Evolutionary conservation across 2,113 vertebrate genomes (phyloP).

Genomic region (Boleophthalmus pectinirostris): DNA sequence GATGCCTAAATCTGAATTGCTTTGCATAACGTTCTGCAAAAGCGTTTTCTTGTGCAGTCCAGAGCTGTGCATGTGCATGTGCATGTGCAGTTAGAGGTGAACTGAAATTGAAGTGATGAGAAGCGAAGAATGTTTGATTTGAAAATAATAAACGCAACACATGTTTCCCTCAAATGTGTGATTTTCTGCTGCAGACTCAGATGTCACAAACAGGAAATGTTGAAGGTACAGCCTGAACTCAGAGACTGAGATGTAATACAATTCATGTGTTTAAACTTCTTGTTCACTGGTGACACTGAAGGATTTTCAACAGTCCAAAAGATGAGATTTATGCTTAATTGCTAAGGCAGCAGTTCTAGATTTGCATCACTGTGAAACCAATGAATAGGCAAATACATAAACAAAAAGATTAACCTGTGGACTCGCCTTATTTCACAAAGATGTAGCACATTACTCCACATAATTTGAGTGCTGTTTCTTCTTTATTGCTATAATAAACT

Average conservation of each 20-base stretch:
- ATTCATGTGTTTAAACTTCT: background rate
- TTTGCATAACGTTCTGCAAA: too few species aligned
- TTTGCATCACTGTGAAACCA: too few species aligned
- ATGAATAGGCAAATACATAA: background rate
- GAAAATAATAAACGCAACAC: conserved; percentile 41
- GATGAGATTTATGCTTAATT: too few species aligned
- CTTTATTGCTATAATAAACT: background rate
- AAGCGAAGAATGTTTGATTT: conserved; percentile 23
- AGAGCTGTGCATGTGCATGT: background rate
- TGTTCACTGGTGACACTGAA: too few species aligned
- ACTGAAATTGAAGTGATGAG: conserved; percentile 12
- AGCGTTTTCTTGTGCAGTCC: background rate
- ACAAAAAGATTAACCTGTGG: background rate
- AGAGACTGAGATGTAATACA: background rate
- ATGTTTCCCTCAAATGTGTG: conserved; percentile 11
- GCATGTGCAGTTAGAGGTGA: conserved; percentile 24
- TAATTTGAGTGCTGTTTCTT: background rate
- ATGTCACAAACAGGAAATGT: background rate
- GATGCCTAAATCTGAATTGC: too few species aligned
- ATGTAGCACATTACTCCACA: background rate
- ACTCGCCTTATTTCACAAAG: background rate
- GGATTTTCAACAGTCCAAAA: too few species aligned
- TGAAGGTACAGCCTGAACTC: conserved; percentile 6
- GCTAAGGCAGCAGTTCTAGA: too few species aligned
- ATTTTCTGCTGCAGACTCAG: conserved; percentile 31